These are phyloP conservation scores for Tiliacea citrago DNA, from an alignment of 2,888 invertebrate genomes.

Conservation along the genomic window DNA sequence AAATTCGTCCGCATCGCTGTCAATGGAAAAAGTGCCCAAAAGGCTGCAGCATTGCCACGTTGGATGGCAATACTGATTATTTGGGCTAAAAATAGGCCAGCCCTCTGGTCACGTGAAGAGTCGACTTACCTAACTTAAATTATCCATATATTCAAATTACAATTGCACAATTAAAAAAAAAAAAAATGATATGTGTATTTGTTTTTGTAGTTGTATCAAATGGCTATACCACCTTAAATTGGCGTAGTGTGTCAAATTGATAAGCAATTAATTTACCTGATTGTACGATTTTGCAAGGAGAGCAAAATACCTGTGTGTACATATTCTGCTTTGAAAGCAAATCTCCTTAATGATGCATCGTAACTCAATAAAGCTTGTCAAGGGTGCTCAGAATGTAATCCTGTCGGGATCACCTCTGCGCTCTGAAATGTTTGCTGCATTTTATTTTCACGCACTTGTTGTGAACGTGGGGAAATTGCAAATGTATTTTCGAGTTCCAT, in stretches of 20 bases:
- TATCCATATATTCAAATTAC: not conserved
- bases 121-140: not conserved
- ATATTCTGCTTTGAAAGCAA: not conserved
- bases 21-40: no score
- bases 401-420: no score
- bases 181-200: no score
- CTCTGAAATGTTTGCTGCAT: not conserved
- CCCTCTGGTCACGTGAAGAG: no score
- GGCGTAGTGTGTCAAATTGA: not conserved
- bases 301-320: not conserved
- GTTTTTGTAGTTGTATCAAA: not conserved
- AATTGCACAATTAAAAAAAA: no score
- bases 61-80: no score
- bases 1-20: no score
- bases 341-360: not conserved
- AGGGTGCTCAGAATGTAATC: slow-evolving; percentile 1
- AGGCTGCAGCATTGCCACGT: no score
- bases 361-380: slow-evolving; percentile 4
- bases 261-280: not conserved
- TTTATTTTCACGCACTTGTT: slow-evolving; percentile 4
- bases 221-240: not conserved
- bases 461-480: not conserved
- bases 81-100: no score
- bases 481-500: slow-evolving; percentile 14
- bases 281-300: not conserved